Percentiles rank a stretch among this genome's conserved stretches.
phyloP scores from a whole-genome alignment of 2,888 invertebrate species.

The Sarcophaga subvicina region DNA sequence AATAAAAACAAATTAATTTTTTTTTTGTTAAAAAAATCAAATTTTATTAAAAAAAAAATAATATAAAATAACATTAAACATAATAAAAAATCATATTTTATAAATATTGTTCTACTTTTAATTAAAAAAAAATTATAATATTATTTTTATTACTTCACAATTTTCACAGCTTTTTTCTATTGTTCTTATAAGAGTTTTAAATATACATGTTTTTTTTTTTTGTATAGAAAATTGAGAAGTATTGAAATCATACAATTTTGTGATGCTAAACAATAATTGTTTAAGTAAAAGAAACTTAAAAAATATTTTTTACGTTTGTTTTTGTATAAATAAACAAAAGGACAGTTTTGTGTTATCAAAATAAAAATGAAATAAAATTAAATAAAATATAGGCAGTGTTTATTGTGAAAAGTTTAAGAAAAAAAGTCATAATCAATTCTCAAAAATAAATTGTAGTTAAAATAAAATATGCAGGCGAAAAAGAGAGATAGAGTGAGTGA shows the following conservation, averaged over 20 bases:
- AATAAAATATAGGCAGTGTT: constrained; percentile 61
- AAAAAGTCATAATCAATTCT: constrained; percentile 47
- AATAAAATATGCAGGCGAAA: constrained; percentile 4
- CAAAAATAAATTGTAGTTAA: not conserved
- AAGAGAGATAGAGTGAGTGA: constrained; percentile 1
- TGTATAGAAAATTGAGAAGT: constrained; percentile 66
- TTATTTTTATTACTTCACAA: constrained; percentile 64
- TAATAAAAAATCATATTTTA: constrained; percentile 66
- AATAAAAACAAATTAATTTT: constrained; percentile 24
- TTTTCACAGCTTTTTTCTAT: constrained; percentile 67
- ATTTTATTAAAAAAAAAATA: constrained; percentile 65
- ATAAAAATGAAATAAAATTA: constrained; percentile 62
- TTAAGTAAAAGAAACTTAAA: constrained; percentile 46
- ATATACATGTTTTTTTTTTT: constrained; percentile 46
- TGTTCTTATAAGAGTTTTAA: constrained; percentile 31
- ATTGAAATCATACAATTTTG: constrained; percentile 59
- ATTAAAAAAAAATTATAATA: constrained; percentile 60
- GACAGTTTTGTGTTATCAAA: constrained; percentile 63
- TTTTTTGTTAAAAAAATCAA: constrained; percentile 58
- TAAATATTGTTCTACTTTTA: constrained; percentile 73
- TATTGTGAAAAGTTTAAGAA: constrained; percentile 46
- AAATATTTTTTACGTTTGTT: constrained; percentile 10
- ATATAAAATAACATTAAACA: constrained; percentile 68
- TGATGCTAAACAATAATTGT: constrained; percentile 60
- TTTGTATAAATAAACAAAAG: constrained; percentile 50